A percentile compares a stretch with the other conserved stretches of the same genome.
These are phyloP conservation scores for Onychomys arenicola DNA, from an alignment of 2,797 vertebrate genomes.

Conservation along the genomic window DNA sequence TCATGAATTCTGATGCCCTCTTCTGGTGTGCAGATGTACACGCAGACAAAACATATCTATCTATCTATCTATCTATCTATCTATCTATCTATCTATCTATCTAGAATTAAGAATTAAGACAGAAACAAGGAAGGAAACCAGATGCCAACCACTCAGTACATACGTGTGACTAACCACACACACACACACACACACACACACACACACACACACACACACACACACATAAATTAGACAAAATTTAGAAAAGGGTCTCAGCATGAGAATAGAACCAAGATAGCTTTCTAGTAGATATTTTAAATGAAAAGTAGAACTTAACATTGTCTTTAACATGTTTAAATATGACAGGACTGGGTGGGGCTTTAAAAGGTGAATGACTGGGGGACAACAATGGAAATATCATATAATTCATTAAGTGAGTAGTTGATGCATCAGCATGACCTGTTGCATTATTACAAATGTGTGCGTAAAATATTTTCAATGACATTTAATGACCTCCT, in stretches of 20 bases:
- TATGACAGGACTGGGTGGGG: neutral
- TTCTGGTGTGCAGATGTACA: neutral
- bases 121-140: neutral
- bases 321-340: conserved; percentile 24
- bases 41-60: neutral
- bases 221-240: neutral
- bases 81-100: no score
- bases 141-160: neutral
- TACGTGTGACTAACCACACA: neutral
- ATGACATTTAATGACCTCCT: neutral
- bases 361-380: conserved; percentile 1
- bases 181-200: neutral
- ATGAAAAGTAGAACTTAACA: neutral
- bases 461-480: neutral
- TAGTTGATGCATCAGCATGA: neutral
- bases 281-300: neutral
- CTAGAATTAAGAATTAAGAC: neutral
- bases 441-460: neutral
- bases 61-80: no score
- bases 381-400: neutral
- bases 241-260: neutral
- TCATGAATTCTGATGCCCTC: neutral
- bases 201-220: neutral
- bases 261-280: neutral
- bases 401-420: neutral